A percentile compares a stretch with the other conserved stretches of the same genome.
phyloP scores from a whole-genome alignment of 1,140 invertebrate genomes.

The Drosophila littoralis region DNA sequence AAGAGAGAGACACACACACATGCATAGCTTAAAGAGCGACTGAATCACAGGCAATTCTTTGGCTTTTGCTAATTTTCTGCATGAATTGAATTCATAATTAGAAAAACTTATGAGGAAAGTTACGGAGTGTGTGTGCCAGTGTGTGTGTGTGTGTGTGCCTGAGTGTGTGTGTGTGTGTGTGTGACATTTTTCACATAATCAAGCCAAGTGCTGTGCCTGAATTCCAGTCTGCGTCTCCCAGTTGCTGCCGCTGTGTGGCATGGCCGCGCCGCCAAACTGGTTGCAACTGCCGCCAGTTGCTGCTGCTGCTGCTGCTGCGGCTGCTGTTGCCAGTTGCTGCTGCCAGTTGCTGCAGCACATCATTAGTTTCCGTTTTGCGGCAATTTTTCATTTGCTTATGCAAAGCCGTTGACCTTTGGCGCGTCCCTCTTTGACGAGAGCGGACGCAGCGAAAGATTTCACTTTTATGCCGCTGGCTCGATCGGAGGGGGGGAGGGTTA shows the following conservation, averaged over 20 bases:
- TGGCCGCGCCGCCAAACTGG: slow-evolving; percentile 29
- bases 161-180: slow-evolving; percentile 51
- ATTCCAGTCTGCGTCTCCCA: slow-evolving; percentile 60
- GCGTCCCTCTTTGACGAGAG: slow-evolving; percentile 26
- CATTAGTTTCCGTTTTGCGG: slow-evolving; percentile 84
- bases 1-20: not conserved
- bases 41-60: slow-evolving; percentile 52
- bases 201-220: slow-evolving; percentile 64
- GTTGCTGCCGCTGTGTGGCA: slow-evolving; percentile 47
- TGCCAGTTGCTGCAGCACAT: slow-evolving; percentile 69
- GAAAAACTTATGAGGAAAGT: slow-evolving; percentile 45
- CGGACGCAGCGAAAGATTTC: slow-evolving; percentile 54
- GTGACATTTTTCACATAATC: slow-evolving; percentile 83
- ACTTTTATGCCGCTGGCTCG: slow-evolving; percentile 52
- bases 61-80: slow-evolving; percentile 72
- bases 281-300: slow-evolving; percentile 28
- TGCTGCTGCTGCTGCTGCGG: slow-evolving; percentile 12
- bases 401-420: slow-evolving; percentile 73
- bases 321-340: slow-evolving; percentile 19
- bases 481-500: not conserved
- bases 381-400: slow-evolving; percentile 82
- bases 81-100: slow-evolving; percentile 77
- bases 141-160: slow-evolving; percentile 7
- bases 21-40: slow-evolving; percentile 9
- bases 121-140: not conserved